Percentiles rank a stretch among this genome's conserved stretches.
Evolutionary conservation across 2,888 invertebrate genomes (phyloP).

Genomic region (Diarsia mendica): DNA sequence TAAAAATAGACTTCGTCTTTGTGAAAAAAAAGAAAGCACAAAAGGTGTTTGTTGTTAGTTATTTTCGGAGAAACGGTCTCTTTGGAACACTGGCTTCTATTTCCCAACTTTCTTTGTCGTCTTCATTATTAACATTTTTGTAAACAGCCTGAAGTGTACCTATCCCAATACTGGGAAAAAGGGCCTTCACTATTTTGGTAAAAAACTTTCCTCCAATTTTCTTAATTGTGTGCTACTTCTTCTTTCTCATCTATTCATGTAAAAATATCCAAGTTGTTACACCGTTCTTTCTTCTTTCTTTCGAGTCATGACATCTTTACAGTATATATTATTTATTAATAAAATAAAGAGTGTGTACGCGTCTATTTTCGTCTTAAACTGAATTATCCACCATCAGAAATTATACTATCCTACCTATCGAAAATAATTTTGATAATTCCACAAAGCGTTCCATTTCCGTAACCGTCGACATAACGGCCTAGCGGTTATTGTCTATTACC

Average conservation of each 20-base stretch:
- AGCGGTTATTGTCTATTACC: conserved; percentile 68
- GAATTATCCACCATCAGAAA: neutral
- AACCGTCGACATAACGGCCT: conserved; percentile 53
- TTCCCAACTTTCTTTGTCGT: neutral
- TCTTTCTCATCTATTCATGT: conserved; percentile 1
- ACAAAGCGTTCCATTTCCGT: conserved; percentile 38
- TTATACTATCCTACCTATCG: neutral
- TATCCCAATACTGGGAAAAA: neutral
- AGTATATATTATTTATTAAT: neutral
- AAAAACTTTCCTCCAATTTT: neutral
- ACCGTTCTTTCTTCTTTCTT: neutral
- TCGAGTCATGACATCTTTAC: neutral
- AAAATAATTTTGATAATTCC: conserved; percentile 31
- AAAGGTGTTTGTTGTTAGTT: conserved; percentile 21
- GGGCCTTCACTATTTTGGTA: neutral
- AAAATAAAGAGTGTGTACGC: neutral
- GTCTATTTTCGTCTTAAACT: neutral
- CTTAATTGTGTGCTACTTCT: neutral
- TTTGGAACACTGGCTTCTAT: conserved; percentile 12
- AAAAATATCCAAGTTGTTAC: neutral
- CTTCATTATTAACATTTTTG: conserved; percentile 13
- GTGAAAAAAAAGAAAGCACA: neutral
- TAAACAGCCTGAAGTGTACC: neutral
- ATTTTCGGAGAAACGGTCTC: conserved; percentile 25
- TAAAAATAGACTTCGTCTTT: neutral